Evolutionary conservation across 2,888 invertebrate species (phyloP), one percentile per base, ranked within the genome.

Genomic region (Macrophya alboannulata): DNA sequence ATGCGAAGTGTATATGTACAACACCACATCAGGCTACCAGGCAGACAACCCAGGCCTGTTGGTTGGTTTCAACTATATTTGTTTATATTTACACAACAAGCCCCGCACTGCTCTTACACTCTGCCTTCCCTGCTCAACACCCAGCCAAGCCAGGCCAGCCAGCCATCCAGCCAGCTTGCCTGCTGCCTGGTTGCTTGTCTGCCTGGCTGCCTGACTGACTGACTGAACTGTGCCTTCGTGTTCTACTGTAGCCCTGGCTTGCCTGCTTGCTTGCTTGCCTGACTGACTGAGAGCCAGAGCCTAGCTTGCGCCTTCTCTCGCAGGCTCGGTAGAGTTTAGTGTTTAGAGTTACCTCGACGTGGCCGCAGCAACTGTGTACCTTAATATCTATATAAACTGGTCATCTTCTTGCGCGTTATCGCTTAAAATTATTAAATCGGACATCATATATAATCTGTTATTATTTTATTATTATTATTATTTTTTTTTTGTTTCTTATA

Each of bases 81-180:
- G 93, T 93, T 93, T 93, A 93, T 93, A 93, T 93, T 93, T 93
- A 93, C 93, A 93, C 93, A 93, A 93, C 92, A 93, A 93, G 93
- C 91, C 92, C 92, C 91, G 90, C 81, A 51, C 43, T 81, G 81
- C 81, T 81, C 51, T 31, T 43, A 45, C 72, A 40, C 40, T 40
- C 59, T 79, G 79, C 79, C 72, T 71, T 77, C 31, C 74, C 77
- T 55, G 77, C 55, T 55, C 55, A 55, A 55, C 55, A 55, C 55
- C 55, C 55, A 55, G n/a, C 17, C 51, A 51, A 0, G 17, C 55
- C 55, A 31, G 3, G 3, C 31, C 43, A 43, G 9, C 72, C 40
- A 9, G 76, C 48, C 77, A 82, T 45, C 51, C 85, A 76, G 59
- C 83, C 85, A 85, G 84, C 48, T 85, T 86, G 85, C 79, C 81